Conservation (phyloP, 2,888 invertebrate genomes). For the Drosophila austrosaltans region DNA sequence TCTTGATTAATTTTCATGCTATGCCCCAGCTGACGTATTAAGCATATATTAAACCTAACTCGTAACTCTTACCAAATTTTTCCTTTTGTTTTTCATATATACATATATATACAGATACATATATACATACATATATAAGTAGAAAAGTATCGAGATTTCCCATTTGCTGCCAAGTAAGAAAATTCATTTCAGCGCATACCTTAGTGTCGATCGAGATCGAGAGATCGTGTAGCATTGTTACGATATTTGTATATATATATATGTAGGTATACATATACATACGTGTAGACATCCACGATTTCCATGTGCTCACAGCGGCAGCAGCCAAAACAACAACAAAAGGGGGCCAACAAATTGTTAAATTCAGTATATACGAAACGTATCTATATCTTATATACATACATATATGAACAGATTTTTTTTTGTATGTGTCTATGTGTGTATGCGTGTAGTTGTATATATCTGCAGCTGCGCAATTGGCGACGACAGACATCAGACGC, state of each 20-base stretch:
- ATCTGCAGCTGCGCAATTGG: constrained; percentile 72
- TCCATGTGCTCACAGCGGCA: constrained; percentile 17
- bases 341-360: constrained; percentile 24
- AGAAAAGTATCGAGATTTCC: not conserved
- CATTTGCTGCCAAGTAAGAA: constrained; percentile 12
- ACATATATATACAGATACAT: too few relatives aligned
- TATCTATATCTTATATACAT: not conserved
- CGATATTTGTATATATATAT: constrained; percentile 11
- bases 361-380: constrained; percentile 16
- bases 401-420: constrained; percentile 11
- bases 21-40: too few relatives aligned
- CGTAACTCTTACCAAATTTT: not conserved
- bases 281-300: constrained; percentile 4
- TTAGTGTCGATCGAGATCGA: constrained; percentile 4
- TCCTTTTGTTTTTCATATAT: not conserved
- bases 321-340: constrained; percentile 14
- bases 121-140: too few relatives aligned
- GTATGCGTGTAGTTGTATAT: constrained; percentile 26
- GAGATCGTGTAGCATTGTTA: constrained; percentile 15
- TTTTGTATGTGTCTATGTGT: constrained; percentile 20
- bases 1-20: too few relatives aligned
- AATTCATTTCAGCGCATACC: not conserved
- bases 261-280: not conserved
- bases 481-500: constrained; percentile 75
- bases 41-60: not conserved